Evolutionary conservation across 2,113 vertebrate genomes (phyloP).

Genomic region (Plecturocebus donacophilus): DNA sequence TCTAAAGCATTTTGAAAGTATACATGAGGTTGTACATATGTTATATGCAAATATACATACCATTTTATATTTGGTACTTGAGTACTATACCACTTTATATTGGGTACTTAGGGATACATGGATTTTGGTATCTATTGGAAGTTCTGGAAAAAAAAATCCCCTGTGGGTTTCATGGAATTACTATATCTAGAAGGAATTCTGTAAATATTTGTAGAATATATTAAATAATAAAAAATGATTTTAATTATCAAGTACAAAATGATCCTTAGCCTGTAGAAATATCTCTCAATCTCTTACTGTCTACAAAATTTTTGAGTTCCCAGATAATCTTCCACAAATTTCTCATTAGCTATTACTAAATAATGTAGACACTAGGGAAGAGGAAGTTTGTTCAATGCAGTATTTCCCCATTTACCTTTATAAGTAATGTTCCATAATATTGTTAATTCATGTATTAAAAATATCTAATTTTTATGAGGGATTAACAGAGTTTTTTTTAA

Average conservation of each 20-base stretch:
- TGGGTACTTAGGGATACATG: neutral
- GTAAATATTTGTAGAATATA: neutral
- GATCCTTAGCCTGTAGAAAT: neutral
- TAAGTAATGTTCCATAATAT: neutral
- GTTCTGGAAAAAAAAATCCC: neutral
- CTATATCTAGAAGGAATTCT: neutral
- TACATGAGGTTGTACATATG: neutral
- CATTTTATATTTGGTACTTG: too few relatives aligned
- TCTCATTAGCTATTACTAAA: neutral
- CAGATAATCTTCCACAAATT: neutral
- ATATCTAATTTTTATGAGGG: neutral
- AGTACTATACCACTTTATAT: neutral
- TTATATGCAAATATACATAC: neutral
- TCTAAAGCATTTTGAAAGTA: neutral
- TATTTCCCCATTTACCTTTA: neutral
- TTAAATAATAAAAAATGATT: neutral
- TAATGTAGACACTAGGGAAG: neutral
- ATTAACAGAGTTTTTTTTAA: neutral
- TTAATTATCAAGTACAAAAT: slow-evolving; percentile 32
- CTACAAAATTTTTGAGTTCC: neutral
- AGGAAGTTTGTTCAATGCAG: neutral
- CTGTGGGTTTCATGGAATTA: neutral
- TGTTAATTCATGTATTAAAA: neutral
- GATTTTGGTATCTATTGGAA: neutral
- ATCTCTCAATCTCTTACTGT: neutral